phyloP scores from a whole-genome alignment of 2,113 vertebrate species.

The Scalopus aquaticus region DNA sequence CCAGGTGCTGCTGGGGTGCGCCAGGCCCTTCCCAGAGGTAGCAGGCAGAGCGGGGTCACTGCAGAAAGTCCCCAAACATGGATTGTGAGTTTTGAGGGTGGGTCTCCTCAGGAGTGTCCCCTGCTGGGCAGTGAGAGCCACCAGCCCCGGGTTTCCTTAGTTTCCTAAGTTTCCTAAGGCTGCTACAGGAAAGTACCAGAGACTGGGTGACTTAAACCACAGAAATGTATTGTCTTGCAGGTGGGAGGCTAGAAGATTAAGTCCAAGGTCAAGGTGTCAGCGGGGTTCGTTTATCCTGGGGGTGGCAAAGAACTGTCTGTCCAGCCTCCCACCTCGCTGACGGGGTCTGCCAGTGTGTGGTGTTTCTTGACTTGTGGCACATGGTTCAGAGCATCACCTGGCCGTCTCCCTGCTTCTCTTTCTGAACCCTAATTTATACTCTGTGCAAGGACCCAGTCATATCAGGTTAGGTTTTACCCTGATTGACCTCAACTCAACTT shows the following conservation, averaged over 20 bases:
- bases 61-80: neutral
- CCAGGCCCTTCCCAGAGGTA: neutral
- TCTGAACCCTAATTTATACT: neutral
- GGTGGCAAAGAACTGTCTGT: too few species aligned
- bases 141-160: neutral
- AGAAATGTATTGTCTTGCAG: neutral
- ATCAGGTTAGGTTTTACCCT: too few species aligned
- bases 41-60: too few species aligned
- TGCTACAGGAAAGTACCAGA: neutral
- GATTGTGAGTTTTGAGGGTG: too few species aligned
- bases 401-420: neutral
- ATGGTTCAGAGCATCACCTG: neutral
- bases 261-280: neutral
- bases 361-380: too few species aligned
- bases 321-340: neutral
- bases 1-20: accelerated
- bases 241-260: neutral
- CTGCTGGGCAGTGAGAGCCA: neutral
- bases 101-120: neutral
- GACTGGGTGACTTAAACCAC: too few species aligned
- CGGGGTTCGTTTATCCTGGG: neutral
- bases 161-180: neutral
- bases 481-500: neutral
- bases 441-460: neutral
- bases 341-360: neutral